Percentiles rank a stretch among this genome's conserved stretches.
Evolutionary conservation across 1,140 invertebrate species (phyloP).

Genomic region (Saccostrea cuccullata): DNA sequence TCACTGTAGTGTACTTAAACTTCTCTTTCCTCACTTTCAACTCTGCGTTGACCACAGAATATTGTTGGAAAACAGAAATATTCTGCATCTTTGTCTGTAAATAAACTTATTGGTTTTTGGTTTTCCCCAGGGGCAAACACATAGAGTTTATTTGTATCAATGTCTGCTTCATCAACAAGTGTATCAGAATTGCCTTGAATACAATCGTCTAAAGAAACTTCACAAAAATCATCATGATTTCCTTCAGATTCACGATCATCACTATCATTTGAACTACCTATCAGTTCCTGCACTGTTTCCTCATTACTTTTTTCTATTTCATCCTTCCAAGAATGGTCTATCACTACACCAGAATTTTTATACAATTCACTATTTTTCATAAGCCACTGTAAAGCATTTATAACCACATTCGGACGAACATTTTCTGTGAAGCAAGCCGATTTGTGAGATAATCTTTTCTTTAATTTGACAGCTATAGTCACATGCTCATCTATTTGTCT

Average conservation of each 20-base stretch:
- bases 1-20: constrained; percentile 54
- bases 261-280: not conserved
- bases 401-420: constrained; percentile 19
- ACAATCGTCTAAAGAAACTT: constrained; percentile 21
- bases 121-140: constrained; percentile 57
- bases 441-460: constrained; percentile 35
- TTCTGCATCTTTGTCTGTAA: constrained; percentile 49
- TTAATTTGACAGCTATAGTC: constrained; percentile 9
- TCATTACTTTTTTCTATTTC: not conserved
- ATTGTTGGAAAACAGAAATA: constrained; percentile 54
- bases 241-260: constrained; percentile 17
- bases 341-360: constrained; percentile 35
- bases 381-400: constrained; percentile 32
- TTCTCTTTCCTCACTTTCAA: constrained; percentile 46
- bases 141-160: constrained; percentile 36
- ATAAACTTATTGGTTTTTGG: constrained; percentile 50
- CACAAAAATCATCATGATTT: constrained; percentile 39
- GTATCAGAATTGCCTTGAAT: constrained; percentile 51
- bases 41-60: constrained; percentile 52
- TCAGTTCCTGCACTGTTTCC: not conserved
- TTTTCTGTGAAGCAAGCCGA: constrained; percentile 11
- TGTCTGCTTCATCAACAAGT: constrained; percentile 42
- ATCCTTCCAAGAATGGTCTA: constrained; percentile 32
- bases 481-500: constrained; percentile 44
- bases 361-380: constrained; percentile 38